Evolutionary conservation across 1,140 invertebrate species (phyloP), one percentile per base, ranked within the genome.

Genomic region (Mercenaria mercenaria): DNA sequence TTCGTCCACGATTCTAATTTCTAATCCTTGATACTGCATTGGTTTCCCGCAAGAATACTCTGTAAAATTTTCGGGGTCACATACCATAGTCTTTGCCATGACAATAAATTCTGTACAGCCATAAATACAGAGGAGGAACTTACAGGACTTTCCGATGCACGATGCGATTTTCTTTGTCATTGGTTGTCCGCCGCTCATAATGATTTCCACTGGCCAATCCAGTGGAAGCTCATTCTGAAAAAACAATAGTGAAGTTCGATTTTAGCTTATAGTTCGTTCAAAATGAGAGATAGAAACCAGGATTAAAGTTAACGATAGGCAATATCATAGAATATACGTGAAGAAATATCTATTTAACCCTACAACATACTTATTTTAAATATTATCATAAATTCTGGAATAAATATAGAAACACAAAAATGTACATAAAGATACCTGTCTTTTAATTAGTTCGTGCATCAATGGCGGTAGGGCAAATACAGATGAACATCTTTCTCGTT

Each of bases 161-260:
- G 26, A 20, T 18, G 47, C 56, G 18, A 59, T 26, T 52, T 61
- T 8, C n/a, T 59, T 81, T 13, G 52, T 52, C 50, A 81, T 13
- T 4, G 79, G 79, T 29, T 81, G 79, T 6, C 79, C 79, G 4
- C 79, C 79, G 23, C n/a, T 81, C 56, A 41, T 4, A 4, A 81
- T 61, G 6, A 61, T 20, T 41, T 37, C n/a, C 2, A 59, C 18
- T 64, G 59, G 56, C 50, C 52, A 81, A n/a, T 81, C 47, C 11
- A 23, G 23, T 3, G 50, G 50, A 3, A 81, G 26, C 3, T 81
- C 37, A 13, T 39, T 39, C 50, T 81, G 50, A 34, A 81, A 76
- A 2, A 47, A 47, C n/a, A n/a, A n/a, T n/a, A n/a, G n/a, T n/a
- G 47, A n/a, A n/a, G n/a, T n/a, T n/a, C n/a, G n/a, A n/a, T n/a